These are phyloP conservation scores for Solenopsis invicta DNA, from an alignment of 1,140 invertebrate genomes.

Conservation along the genomic window DNA sequence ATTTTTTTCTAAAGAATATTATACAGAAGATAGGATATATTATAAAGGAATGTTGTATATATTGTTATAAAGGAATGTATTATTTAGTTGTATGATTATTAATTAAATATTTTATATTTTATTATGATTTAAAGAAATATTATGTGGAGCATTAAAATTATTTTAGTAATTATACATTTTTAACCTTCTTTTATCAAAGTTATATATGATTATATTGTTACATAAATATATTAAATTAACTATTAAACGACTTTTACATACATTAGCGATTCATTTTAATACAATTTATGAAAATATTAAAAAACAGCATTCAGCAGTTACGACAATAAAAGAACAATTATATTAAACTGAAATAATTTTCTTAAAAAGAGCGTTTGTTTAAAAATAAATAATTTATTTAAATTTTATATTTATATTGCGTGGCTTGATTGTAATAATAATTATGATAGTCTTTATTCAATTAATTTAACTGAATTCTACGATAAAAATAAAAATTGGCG, in stretches of 20 bases:
- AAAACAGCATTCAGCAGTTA: not conserved
- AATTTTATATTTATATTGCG: not conserved
- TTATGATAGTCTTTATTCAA: not conserved
- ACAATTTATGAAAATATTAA: not conserved
- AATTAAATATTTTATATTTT: not conserved
- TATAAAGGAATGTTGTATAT: not conserved
- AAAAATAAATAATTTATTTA: not conserved
- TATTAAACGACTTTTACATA: not conserved
- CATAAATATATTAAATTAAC: not conserved
- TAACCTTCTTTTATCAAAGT: not conserved
- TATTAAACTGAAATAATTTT: not conserved
- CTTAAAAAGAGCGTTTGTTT: not conserved
- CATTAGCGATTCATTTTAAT: not conserved
- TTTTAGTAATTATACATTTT: not conserved
- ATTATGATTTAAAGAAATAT: not conserved
- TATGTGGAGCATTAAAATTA: not conserved
- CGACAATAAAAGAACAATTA: not conserved
- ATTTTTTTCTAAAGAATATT: constrained; percentile 17
- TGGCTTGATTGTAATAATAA: not conserved
- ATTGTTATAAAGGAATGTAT: not conserved
- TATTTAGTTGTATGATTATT: not conserved
- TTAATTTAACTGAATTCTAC: not conserved
- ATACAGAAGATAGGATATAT: not conserved
- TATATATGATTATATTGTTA: not conserved
- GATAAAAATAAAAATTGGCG: not conserved